Evolutionary conservation across 53 echinoderm and acorn worm genomes (phyloP).

Genomic region (Henricia sp.): DNA sequence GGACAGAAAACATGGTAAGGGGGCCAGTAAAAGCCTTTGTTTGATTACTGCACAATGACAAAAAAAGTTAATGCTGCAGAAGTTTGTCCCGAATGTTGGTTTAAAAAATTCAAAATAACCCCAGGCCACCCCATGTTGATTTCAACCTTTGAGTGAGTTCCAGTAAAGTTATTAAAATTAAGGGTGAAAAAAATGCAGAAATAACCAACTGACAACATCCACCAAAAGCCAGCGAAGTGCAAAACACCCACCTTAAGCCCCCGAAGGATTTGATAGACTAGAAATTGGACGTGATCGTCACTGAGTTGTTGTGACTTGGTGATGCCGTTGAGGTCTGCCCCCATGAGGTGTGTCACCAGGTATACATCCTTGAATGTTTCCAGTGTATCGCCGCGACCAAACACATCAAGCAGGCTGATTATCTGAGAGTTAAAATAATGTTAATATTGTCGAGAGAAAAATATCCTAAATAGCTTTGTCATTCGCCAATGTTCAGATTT

Average conservation of each 20-base stretch:
- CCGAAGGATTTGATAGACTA: conserved; percentile 93
- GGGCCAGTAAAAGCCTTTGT: too few relatives aligned
- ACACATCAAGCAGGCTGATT: conserved; percentile 89
- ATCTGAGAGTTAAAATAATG: conserved; percentile 63
- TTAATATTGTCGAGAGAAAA: too few relatives aligned
- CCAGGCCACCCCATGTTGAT: too few relatives aligned
- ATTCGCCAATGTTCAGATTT: too few relatives aligned
- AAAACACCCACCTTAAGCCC: conserved; percentile 88
- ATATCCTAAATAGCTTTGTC: too few relatives aligned
- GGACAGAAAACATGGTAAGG: too few relatives aligned
- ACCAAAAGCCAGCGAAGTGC: not conserved
- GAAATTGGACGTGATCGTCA: conserved; percentile 96
- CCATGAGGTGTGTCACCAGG: conserved; percentile 98
- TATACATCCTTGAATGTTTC: conserved; percentile 80
- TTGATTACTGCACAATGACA: too few relatives aligned
- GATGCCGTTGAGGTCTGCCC: conserved; percentile 94
- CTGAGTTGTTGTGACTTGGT: conserved; percentile 90
- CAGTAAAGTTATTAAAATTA: too few relatives aligned
- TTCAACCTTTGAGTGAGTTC: too few relatives aligned
- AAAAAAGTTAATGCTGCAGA: too few relatives aligned
- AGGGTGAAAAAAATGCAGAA: not conserved
- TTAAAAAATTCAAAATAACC: too few relatives aligned
- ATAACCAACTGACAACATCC: not conserved
- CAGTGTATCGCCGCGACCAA: conserved; percentile 72
- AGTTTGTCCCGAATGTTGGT: too few relatives aligned